Base-by-base conservation (phyloP, 2,888 invertebrate genomes). In the Malthinus flaveolus region DNA sequence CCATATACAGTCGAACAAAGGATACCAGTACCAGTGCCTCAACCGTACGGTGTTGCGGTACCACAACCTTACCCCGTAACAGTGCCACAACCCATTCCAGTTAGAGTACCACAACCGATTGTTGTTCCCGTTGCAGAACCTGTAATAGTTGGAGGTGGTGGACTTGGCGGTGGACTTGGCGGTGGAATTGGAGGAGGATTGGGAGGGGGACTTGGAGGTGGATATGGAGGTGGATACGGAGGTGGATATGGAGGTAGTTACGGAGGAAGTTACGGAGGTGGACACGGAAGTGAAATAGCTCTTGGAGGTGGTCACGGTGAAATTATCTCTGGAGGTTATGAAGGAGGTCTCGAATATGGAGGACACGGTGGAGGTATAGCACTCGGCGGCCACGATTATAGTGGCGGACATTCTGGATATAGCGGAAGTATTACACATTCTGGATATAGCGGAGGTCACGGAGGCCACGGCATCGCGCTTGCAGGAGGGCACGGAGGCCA, bases 11-110 rank as follows among this genome's bases (percentile, higher is more conserved):
- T 84, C 1, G 81, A 79, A 2, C 78, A 82, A 0, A 80, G 81
- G 0, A 81, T 84, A 0, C 82, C 80, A 1, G 79, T 78, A 7
- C 73, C 79, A 49, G 75, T 76, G 2, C 78, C 80, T 0, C 75
- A 79, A 39, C 79, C 81, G 0, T 77, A 80, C 12, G 67, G 78
- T 1, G 77, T 83, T 7, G 76, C 78, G 1, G 77, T 84, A 0
- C 82, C 84, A 45, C 78, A 84, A 58, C 84, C 85, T 1, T 82
- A 82, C 54, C 81, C 84, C 2, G 83, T 83, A 31, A 80, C 82
- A 0, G 79, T 84, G 0, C 79, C 84, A 8, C 83, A 83, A 51
- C 83, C 83, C 0, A 80, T 82, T 1, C 70, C 72, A 48, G 75
- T 72, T 42, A 66, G 72, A 61, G 70, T 75, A 47, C 82, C 82